Evolutionary conservation across 2,797 vertebrate species (phyloP), one percentile per base, ranked within the genome.

Genomic region (Salarias fasciatus): DNA sequence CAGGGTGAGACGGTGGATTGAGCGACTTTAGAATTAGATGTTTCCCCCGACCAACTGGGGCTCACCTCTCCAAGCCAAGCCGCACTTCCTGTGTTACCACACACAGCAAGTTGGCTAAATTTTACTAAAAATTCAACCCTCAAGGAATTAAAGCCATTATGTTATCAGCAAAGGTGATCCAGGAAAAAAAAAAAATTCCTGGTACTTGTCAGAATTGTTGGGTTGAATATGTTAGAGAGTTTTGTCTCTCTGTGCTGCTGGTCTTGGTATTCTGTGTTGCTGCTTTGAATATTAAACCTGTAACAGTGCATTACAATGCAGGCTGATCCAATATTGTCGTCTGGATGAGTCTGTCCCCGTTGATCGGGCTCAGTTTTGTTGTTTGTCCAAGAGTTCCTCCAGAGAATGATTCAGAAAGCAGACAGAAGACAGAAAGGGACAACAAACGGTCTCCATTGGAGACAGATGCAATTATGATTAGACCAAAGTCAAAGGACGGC

Each of bases 401-500:
- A 12, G 51, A 54, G 52, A 68, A 36, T 18, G 37, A 72, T 56
- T 73, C 55, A 45, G 58, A 69, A 58, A 70, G 58, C 73, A 2
- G 1, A n/a, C n/a, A n/a, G 54, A 63, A 35, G 61, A 79, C 62
- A 70, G 53, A 66, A 59, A 47, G 58, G 40, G 71, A 63, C 69
- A 52, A 69, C 59, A 72, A 51, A 73, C 62, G 4, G 79, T 86
- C 80, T 72, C 64, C 67, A 38, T 13, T 63, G 70, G 69, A 80
- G 77, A 78, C 69, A 67, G 82, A 86, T 80, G 82, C 66, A 86
- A 82, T 86, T 80, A 88, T 54, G 74, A 83, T 83, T 78, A 78
- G 66, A 83, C 65, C 77, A 59, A 79, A 77, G 84, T 84, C 71
- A 63, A 77, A 75, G 69, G 65, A 85, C 52, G 10, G 67, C 54